Conservation (phyloP, 2,113 vertebrate genomes). For the Condylura cristata region DNA sequence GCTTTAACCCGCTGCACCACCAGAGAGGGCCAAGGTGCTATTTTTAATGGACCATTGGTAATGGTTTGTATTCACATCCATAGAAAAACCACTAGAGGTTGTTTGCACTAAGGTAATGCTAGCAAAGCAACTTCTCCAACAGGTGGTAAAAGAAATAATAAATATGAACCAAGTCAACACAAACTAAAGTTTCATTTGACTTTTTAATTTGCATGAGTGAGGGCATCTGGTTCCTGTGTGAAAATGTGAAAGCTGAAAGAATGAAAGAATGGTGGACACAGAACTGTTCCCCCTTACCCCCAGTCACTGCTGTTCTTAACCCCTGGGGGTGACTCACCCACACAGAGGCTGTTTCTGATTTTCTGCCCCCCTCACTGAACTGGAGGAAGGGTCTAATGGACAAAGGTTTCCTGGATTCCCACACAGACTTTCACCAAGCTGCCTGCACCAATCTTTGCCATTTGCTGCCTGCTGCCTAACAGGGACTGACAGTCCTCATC, state of each 20-base stretch:
- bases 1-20: too few species aligned
- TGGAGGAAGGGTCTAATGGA: background rate
- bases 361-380: background rate
- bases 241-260: background rate
- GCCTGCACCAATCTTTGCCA: too few species aligned
- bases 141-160: background rate
- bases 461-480: background rate
- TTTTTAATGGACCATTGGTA: slow-evolving; percentile 52
- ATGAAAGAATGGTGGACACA: background rate
- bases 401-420: background rate
- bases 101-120: slow-evolving; percentile 13
- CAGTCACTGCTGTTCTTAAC: background rate
- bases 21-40: too few species aligned
- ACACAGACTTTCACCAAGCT: background rate
- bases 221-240: background rate
- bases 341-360: background rate
- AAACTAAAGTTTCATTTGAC: background rate
- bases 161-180: background rate
- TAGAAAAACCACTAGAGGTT: slow-evolving; percentile 38
- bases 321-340: background rate
- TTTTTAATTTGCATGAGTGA: slow-evolving; percentile 4
- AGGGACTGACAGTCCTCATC: background rate
- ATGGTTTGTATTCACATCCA: slow-evolving; percentile 37
- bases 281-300: background rate
- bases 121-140: background rate